These are phyloP conservation scores for Eupleurogrammus muticus DNA, from an alignment of 2,797 vertebrate species.

Conservation along the genomic window DNA sequence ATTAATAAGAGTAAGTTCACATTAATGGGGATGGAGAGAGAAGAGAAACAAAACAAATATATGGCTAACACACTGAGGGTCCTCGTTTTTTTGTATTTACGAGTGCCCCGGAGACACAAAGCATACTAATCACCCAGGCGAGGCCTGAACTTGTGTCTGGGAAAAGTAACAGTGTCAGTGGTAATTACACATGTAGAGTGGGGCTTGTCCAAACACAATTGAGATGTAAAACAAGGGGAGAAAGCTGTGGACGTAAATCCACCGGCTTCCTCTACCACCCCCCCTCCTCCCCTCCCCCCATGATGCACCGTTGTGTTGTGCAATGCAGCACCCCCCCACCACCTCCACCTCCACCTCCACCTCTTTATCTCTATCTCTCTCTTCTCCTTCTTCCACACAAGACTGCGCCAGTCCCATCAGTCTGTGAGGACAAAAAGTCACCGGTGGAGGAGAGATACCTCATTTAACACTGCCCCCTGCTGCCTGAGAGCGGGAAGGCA, in stretches of 20 bases:
- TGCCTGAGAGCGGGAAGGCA: conserved; percentile 52
- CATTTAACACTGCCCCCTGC: conserved; percentile 86
- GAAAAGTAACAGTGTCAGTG: conserved; percentile 79
- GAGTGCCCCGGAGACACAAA: conserved; percentile 71
- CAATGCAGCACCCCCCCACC: conserved; percentile 75
- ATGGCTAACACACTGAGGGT: conserved; percentile 66
- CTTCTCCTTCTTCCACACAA: conserved; percentile 68
- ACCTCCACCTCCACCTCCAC: conserved; percentile 11
- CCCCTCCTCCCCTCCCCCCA: conserved; percentile 56
- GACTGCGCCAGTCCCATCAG: conserved; percentile 76
- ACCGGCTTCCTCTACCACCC: conserved; percentile 56
- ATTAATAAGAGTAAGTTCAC: conserved; percentile 78
- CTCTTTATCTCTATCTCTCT: conserved; percentile 27
- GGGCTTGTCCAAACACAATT: conserved; percentile 82
- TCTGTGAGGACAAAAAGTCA: conserved; percentile 77
- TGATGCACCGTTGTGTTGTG: conserved; percentile 79
- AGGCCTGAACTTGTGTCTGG: conserved; percentile 72
- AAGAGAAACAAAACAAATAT: conserved; percentile 78
- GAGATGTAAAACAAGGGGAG: conserved; percentile 80
- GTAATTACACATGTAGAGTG: conserved; percentile 84
- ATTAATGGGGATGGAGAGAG: conserved; percentile 70
- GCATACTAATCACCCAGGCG: conserved; percentile 77
- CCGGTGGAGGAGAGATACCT: conserved; percentile 58
- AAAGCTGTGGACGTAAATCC: conserved; percentile 72
- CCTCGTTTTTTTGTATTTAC: conserved; percentile 73